Evolutionary conservation across 2,797 vertebrate species (phyloP).

Genomic region (Stomatorhinus walkeri): DNA sequence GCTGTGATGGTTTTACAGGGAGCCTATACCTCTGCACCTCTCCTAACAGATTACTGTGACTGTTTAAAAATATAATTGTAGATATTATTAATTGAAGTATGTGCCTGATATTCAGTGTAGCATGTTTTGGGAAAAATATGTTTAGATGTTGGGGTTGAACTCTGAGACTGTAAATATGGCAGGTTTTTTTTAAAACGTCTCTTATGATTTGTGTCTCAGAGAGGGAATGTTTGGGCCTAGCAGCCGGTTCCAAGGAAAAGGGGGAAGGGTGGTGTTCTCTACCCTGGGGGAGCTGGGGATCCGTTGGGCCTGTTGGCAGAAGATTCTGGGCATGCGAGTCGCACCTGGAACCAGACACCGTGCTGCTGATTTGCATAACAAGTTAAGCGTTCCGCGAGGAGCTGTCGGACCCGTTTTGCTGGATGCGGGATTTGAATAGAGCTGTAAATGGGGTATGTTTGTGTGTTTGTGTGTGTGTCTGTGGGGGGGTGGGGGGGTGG

Average conservation of each 20-base stretch:
- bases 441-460: conserved; percentile 30
- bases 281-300: neutral
- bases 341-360: conserved; percentile 38
- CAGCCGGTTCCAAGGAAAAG: neutral
- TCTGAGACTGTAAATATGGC: neutral
- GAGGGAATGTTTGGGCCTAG: neutral
- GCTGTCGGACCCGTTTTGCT: conserved; percentile 51
- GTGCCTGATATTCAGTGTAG: neutral
- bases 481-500: neutral
- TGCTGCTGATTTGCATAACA: conserved; percentile 56
- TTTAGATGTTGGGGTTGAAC: neutral
- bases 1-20: neutral
- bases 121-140: neutral
- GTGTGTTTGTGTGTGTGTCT: neutral
- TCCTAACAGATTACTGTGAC: neutral
- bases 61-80: neutral
- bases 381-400: conserved; percentile 51
- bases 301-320: neutral
- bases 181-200: neutral
- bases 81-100: neutral
- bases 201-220: neutral
- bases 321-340: neutral
- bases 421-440: conserved; percentile 45
- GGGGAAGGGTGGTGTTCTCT: neutral
- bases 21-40: neutral